phyloP scores from a whole-genome alignment of 2,888 invertebrate genomes.

The Saturnia pavonia region DNA sequence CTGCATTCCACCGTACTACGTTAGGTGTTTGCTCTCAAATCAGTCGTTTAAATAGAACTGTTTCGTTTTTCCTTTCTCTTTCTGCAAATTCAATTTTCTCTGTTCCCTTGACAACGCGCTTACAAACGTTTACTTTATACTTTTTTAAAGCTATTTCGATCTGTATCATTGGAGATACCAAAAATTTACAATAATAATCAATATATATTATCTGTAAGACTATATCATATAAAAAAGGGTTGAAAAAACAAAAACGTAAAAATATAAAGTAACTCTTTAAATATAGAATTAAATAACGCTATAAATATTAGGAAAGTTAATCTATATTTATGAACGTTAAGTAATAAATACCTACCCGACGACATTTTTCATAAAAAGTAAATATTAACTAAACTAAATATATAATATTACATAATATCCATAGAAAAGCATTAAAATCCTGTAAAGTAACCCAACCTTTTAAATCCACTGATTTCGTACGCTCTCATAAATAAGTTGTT shows the following conservation, averaged over 20 bases:
- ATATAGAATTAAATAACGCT: background rate
- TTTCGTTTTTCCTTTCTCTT: constrained; percentile 61
- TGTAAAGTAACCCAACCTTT: too few relatives aligned
- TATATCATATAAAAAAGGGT: too few relatives aligned
- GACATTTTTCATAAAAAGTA: too few relatives aligned
- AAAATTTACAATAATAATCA: background rate
- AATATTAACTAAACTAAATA: too few relatives aligned
- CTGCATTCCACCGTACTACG: constrained; percentile 45
- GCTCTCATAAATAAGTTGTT: background rate
- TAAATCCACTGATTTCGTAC: background rate
- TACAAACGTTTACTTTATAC: constrained; percentile 41
- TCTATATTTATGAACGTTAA: too few relatives aligned
- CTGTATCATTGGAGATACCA: background rate
- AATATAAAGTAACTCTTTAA: background rate
- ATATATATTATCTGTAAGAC: too few relatives aligned
- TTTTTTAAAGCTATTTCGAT: background rate
- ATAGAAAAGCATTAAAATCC: too few relatives aligned
- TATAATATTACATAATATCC: too few relatives aligned
- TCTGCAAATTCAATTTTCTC: constrained; percentile 64
- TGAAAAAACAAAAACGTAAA: background rate
- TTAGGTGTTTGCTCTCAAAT: constrained; percentile 74
- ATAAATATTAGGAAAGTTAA: background rate
- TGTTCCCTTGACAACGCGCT: constrained; percentile 56
- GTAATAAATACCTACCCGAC: too few relatives aligned
- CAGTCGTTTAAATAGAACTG: constrained; percentile 75